These are phyloP conservation scores for Anthopleura sola DNA, from an alignment of 64 coral and sea anemone genomes.

Conservation along the genomic window DNA sequence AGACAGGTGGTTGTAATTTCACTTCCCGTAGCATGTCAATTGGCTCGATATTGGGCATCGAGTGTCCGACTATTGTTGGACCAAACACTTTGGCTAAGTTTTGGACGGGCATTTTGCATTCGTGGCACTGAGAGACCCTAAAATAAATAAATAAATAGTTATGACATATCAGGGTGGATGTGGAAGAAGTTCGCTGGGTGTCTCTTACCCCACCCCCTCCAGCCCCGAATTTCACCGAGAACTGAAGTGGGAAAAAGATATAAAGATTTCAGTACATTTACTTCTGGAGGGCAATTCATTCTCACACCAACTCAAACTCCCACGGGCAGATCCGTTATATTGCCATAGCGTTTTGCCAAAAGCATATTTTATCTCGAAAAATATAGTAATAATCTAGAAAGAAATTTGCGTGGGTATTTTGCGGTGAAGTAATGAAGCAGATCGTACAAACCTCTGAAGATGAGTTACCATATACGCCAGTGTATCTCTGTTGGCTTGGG, in stretches of 20 bases:
- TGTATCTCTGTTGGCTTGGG: constrained; percentile 90
- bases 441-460: constrained; percentile 76
- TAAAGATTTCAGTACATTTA: no score
- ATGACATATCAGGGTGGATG: neutral
- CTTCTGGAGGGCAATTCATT: no score
- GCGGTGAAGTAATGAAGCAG: no score
- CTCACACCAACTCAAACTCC: no score
- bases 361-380: neutral
- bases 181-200: neutral
- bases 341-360: no score
- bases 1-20: constrained; percentile 78
- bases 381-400: neutral
- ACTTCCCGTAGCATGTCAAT: constrained; percentile 85
- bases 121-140: constrained; percentile 84
- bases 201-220: no score
- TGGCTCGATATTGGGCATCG: constrained; percentile 70
- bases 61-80: constrained; percentile 81
- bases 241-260: no score
- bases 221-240: no score
- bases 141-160: constrained; percentile 4
- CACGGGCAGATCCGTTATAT: no score
- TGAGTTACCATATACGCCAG: constrained; percentile 86
- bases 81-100: constrained; percentile 95
- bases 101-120: constrained; percentile 86
- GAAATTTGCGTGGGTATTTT: no score